These are phyloP conservation scores for Heliconius hortense DNA, from an alignment of 2,888 invertebrate species.

Conservation along the genomic window DNA sequence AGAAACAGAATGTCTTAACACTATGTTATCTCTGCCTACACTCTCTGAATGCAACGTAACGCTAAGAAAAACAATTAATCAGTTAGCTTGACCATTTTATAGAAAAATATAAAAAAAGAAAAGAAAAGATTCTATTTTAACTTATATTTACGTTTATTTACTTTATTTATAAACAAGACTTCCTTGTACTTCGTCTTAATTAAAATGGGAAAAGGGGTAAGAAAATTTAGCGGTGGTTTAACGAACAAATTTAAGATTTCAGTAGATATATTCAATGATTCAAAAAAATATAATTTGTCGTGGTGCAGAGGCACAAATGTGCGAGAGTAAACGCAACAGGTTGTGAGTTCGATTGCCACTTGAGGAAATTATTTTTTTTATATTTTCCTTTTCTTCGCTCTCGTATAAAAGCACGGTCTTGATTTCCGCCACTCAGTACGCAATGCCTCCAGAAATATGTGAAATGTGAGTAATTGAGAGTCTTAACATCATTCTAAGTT, in stretches of 20 bases:
- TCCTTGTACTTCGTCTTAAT: conserved; percentile 9
- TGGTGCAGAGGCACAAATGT: no score
- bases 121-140: neutral
- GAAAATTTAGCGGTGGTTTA: neutral
- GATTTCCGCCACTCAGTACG: neutral
- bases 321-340: no score
- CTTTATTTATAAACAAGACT: neutral
- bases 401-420: neutral
- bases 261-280: no score
- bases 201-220: neutral
- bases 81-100: no score
- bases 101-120: neutral
- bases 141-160: neutral
- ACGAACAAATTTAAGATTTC: neutral
- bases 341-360: neutral
- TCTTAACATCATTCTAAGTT: no score
- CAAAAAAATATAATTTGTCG: no score
- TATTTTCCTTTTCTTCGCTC: neutral
- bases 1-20: no score
- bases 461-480: no score
- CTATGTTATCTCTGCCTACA: no score
- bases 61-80: neutral
- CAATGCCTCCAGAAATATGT: neutral
- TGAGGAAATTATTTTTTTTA: neutral
- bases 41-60: no score